These are phyloP conservation scores for Scaptodrosophila lebanonensis DNA, from an alignment of 1,140 invertebrate genomes.

Conservation along the genomic window DNA sequence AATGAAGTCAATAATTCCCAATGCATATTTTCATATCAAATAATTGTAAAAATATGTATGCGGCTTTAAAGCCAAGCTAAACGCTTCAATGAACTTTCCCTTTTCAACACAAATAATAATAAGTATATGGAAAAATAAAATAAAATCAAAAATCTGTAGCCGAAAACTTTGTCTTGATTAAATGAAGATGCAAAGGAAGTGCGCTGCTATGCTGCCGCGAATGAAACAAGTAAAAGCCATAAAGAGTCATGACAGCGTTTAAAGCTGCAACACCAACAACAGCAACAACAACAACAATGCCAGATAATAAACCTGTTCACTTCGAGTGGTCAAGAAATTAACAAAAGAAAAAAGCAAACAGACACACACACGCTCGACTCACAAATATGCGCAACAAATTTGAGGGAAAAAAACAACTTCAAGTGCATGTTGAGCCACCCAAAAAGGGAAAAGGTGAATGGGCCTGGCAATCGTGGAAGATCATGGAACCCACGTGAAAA, in stretches of 20 bases:
- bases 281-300: background rate
- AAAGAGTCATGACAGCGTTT: slow-evolving; percentile 57
- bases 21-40: slow-evolving; percentile 46
- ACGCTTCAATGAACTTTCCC: slow-evolving; percentile 68
- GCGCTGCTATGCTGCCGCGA: slow-evolving; percentile 5
- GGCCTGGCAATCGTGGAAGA: too few relatives aligned
- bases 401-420: slow-evolving; percentile 3
- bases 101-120: slow-evolving; percentile 39
- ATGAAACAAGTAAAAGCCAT: slow-evolving; percentile 40
- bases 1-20: slow-evolving; percentile 66
- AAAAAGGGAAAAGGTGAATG: too few relatives aligned
- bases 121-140: slow-evolving; percentile 19
- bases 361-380: background rate
- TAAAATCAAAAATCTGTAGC: too few relatives aligned
- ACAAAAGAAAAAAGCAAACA: slow-evolving; percentile 17
- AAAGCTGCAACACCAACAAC: slow-evolving; percentile 15
- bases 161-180: slow-evolving; percentile 22
- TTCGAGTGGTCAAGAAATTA: slow-evolving; percentile 38
- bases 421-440: too few relatives aligned
- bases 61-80: slow-evolving; percentile 42
- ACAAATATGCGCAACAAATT: background rate
- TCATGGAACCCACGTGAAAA: too few relatives aligned
- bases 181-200: slow-evolving; percentile 68
- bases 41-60: slow-evolving; percentile 53
- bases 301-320: slow-evolving; percentile 54